Percentiles rank a stretch among this genome's conserved stretches.
Evolutionary conservation across 2,113 vertebrate species (phyloP).

Genomic region (Neogale vison): DNA sequence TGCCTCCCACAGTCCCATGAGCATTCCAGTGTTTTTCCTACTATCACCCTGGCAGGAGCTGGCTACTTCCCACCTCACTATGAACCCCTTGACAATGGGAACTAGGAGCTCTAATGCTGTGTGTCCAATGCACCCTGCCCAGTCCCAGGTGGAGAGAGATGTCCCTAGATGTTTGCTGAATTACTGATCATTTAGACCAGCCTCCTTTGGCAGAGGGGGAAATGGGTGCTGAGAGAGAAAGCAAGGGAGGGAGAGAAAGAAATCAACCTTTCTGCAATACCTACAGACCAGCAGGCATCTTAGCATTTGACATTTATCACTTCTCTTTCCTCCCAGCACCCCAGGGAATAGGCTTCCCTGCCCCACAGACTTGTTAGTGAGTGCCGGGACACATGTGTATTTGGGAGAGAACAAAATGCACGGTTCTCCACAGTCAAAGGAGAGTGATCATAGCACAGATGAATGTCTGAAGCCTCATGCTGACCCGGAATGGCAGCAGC

Average conservation of each 20-base stretch:
- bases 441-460: background rate
- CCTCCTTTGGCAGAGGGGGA: background rate
- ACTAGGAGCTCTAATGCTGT: fast-evolving
- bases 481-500: fast-evolving
- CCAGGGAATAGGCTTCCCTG: background rate
- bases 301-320: background rate
- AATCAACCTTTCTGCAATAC: background rate
- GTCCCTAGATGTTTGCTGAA: background rate
- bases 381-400: background rate
- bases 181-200: background rate
- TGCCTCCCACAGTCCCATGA: background rate
- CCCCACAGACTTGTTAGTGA: background rate
- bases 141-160: background rate
- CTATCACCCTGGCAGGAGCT: background rate
- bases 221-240: background rate
- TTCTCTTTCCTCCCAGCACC: background rate
- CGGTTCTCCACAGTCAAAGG: background rate
- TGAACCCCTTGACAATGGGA: background rate
- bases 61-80: background rate
- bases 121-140: background rate
- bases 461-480: fast-evolving
- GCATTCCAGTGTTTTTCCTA: fast-evolving
- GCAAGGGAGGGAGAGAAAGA: background rate
- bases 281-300: background rate
- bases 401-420: background rate